Conservation (phyloP, 2,888 invertebrate genomes). For the Ommatoiulus sabulosus region DNA sequence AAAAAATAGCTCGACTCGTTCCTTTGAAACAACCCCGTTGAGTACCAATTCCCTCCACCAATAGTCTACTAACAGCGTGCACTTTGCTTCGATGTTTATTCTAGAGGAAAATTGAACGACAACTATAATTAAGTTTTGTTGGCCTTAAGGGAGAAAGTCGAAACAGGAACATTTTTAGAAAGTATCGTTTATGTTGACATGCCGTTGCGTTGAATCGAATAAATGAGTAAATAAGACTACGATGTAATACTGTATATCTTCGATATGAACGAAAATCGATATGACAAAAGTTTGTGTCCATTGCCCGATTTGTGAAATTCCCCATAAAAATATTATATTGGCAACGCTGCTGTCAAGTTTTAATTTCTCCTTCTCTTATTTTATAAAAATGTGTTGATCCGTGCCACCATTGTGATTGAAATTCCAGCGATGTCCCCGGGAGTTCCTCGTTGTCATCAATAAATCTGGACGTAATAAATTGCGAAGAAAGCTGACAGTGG, state of each 20-base stretch:
- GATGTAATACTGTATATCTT: neutral
- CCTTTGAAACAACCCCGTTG: neutral
- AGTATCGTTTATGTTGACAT: neutral
- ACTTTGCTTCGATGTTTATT: neutral
- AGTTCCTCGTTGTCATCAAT: neutral
- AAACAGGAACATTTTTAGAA: neutral
- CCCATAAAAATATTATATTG: neutral
- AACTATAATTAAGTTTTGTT: neutral
- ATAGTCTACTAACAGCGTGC: neutral
- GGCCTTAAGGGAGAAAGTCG: neutral
- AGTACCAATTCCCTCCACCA: neutral
- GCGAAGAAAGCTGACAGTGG: neutral
- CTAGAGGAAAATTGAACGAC: conserved; percentile 32
- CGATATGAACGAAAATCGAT: neutral
- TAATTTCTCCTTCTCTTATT: neutral
- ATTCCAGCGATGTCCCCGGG: neutral
- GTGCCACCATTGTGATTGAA: neutral
- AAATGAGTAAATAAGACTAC: conserved; percentile 3
- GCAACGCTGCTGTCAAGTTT: neutral
- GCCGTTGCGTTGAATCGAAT: neutral
- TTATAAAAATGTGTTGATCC: neutral
- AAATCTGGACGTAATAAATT: neutral
- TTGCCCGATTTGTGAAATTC: neutral
- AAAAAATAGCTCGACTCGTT: too few species aligned
- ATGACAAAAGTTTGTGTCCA: neutral